Evolutionary conservation across 2,113 vertebrate genomes (phyloP).

Genomic region (Toxotes jaculatrix): DNA sequence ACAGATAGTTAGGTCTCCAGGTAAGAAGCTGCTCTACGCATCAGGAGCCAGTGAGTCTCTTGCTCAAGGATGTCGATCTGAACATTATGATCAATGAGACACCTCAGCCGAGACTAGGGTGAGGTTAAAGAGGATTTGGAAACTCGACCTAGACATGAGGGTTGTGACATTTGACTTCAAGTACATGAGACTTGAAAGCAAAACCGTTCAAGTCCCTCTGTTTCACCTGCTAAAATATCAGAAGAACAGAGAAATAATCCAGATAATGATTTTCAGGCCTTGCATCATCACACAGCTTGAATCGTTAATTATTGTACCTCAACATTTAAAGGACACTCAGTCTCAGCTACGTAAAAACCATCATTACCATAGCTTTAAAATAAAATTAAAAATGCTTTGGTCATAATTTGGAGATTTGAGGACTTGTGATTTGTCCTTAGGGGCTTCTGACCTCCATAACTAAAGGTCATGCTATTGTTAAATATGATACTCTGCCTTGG

Average conservation of each 20-base stretch:
- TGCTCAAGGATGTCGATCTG: background rate
- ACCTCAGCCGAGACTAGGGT: background rate
- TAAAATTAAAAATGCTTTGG: background rate
- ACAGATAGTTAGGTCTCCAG: background rate
- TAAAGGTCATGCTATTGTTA: background rate
- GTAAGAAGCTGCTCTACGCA: background rate
- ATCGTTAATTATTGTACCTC: background rate
- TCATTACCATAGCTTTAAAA: background rate
- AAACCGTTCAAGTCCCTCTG: background rate
- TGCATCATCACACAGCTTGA: background rate
- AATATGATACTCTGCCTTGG: background rate
- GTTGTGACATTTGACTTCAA: background rate
- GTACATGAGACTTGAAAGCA: background rate
- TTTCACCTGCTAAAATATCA: background rate
- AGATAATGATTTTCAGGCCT: no score
- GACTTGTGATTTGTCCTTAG: background rate
- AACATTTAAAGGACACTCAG: background rate
- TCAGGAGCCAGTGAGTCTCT: background rate
- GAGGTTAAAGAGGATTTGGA: background rate
- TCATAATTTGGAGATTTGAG: background rate
- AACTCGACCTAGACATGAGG: background rate
- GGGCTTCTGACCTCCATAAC: background rate
- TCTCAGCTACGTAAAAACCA: background rate
- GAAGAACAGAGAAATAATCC: background rate
- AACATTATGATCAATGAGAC: background rate